phyloP scores from a whole-genome alignment of 2,888 invertebrate species.

The Erpobdella octoculata region DNA sequence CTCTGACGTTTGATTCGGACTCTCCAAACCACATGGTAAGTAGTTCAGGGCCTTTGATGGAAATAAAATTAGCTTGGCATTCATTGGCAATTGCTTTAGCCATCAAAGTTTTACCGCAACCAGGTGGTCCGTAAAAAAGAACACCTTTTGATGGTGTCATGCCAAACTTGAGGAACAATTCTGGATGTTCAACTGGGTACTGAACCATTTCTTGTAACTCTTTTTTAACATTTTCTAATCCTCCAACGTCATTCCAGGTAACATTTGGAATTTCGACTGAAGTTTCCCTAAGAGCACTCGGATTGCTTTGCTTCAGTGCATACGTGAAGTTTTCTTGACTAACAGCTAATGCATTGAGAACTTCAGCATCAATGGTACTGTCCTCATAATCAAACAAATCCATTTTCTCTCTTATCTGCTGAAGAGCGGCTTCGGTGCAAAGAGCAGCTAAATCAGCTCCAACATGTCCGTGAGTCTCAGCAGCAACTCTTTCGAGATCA shows the following conservation, averaged over 20 bases:
- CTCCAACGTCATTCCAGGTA: conserved; percentile 94
- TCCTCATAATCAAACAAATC: conserved; percentile 98
- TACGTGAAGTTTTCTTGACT: conserved; percentile 81
- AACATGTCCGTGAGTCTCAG: conserved; percentile 97
- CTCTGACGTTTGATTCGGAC: conserved; percentile 97
- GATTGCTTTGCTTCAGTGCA: conserved; percentile 72
- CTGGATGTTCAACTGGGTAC: conserved; percentile 99
- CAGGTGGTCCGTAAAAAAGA: conserved; percentile 95
- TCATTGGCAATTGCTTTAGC: conserved; percentile 90
- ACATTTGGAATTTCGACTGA: conserved; percentile 98
- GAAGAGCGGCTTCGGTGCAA: conserved; percentile 95
- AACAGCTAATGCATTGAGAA: conserved; percentile 89
- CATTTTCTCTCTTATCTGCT: conserved; percentile 99
- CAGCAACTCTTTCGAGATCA: conserved; percentile 81
- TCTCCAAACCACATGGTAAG: conserved; percentile 99
- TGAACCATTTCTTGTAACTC: conserved; percentile 88
- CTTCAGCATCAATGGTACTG: conserved; percentile 97
- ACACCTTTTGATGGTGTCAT: conserved; percentile 99
- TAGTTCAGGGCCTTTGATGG: conserved; percentile 89
- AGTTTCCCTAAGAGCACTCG: conserved; percentile 94
- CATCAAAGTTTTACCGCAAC: conserved; percentile 65
- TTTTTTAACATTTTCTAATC: conserved; percentile 81
- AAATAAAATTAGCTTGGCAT: conserved; percentile 99
- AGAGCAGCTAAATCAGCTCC: conserved; percentile 96
- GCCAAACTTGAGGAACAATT: conserved; percentile 98